These are phyloP conservation scores for Hyperoplus immaculatus DNA, from an alignment of 2,797 vertebrate species.

Conservation along the genomic window DNA sequence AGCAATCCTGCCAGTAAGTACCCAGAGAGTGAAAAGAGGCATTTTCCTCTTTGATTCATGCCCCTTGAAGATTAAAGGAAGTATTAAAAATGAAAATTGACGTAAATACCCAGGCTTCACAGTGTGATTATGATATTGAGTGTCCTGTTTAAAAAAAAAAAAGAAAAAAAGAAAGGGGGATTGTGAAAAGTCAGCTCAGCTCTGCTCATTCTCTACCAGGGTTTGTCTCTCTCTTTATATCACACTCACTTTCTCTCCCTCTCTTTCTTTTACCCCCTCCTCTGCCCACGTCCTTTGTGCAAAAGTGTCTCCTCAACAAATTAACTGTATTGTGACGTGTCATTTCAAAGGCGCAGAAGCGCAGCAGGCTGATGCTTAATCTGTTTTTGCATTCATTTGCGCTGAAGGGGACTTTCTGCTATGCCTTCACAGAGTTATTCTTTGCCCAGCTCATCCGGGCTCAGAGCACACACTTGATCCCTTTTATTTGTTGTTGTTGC, in stretches of 20 bases:
- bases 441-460: slow-evolving; percentile 76
- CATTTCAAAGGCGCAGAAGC: slow-evolving; percentile 78
- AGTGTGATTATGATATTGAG: slow-evolving; percentile 73
- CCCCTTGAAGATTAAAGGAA: slow-evolving; percentile 79
- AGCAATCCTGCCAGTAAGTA: slow-evolving; percentile 95
- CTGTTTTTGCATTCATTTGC: slow-evolving; percentile 83
- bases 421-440: slow-evolving; percentile 73
- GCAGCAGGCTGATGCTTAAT: slow-evolving; percentile 79
- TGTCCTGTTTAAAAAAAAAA: slow-evolving; percentile 71
- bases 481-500: slow-evolving; percentile 77
- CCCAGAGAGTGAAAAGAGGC: slow-evolving; percentile 55
- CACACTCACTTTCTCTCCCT: slow-evolving; percentile 57
- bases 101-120: slow-evolving; percentile 73
- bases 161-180: slow-evolving; percentile 51
- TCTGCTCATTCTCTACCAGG: slow-evolving; percentile 58
- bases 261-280: slow-evolving; percentile 50
- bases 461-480: slow-evolving; percentile 76
- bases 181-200: slow-evolving; percentile 65
- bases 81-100: slow-evolving; percentile 79
- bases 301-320: slow-evolving; percentile 82
- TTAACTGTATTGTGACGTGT: slow-evolving; percentile 84
- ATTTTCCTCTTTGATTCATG: slow-evolving; percentile 74
- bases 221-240: slow-evolving; percentile 69
- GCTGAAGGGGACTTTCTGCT: slow-evolving; percentile 77
- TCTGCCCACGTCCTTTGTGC: slow-evolving; percentile 73